Evolutionary conservation across 2,113 vertebrate genomes (phyloP), one percentile per base, ranked within the genome.

Genomic region (Crocuta crocuta): DNA sequence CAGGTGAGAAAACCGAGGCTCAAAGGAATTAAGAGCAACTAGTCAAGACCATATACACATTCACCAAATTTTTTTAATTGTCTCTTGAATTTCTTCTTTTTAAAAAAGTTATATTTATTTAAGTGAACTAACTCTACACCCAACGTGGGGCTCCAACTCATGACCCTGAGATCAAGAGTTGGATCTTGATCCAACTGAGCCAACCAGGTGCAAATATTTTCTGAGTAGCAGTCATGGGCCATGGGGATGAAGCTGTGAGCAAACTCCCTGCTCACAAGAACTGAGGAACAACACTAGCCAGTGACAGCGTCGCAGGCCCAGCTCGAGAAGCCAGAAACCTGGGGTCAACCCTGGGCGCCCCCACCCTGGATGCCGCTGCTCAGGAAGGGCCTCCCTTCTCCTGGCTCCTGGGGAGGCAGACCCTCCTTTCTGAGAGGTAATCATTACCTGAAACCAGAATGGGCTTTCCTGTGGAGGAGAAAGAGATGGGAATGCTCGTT

Each of bases 381-480:
- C 6, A 4, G 0, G 28, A 26, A 45, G 61, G 39, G 61, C 39
- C 31, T 48, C 35, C 23, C 17, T 58, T 26, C 33, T 55, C 8
- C 53, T 1, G 23, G 11, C 10, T 19, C 9, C 58, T 55, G 10
- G 21, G 39, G 79, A 93, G 24, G 50, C n/a, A 80, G 26, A 35
- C 68, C 35, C 45, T 24, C 28, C 10, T 31, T 19, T 11, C 9
- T 39, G 5, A 19, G n/a, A 19, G 19, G 6, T 13, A 2, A 26
- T 10, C 7, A 9, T 70, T 96, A 98, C 98, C 96, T 97, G 97
- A 31, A 48, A 89, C 85, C 94, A 97, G 79, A 33, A 79, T 48
- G 19, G 97, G 95, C 78, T 82, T 96, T 31, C 81, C 74, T 0
- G 76, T 91, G 81, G 96, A 97, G 71, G 81, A 76, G 87, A 78